Evolutionary conservation across 1,140 invertebrate species (phyloP).

Genomic region (Zaprionus ghesquierei): DNA sequence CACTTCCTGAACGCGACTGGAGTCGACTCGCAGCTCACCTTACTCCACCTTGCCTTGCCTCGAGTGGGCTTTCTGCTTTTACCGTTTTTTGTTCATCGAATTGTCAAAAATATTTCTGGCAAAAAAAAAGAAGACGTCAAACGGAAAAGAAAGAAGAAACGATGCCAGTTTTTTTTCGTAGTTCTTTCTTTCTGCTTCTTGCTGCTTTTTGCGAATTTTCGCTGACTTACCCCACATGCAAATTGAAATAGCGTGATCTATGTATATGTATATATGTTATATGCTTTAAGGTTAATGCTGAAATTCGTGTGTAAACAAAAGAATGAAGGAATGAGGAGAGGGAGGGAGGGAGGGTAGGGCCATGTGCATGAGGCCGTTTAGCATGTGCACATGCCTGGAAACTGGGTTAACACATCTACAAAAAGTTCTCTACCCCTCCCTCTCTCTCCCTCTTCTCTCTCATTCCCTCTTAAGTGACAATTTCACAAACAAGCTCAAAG

Average conservation of each 20-base stretch:
- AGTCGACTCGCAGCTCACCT: background rate
- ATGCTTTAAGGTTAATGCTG: constrained; percentile 27
- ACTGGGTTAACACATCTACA: constrained; percentile 29
- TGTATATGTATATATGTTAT: constrained; percentile 12
- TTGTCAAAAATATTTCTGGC: constrained; percentile 32
- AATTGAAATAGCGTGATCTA: constrained; percentile 64
- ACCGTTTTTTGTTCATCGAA: constrained; percentile 42
- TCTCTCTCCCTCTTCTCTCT: background rate
- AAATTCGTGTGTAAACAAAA: constrained; percentile 9
- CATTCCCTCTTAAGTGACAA: constrained; percentile 36
- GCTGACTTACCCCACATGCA: constrained; percentile 50
- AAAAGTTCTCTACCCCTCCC: background rate
- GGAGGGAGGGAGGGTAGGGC: background rate
- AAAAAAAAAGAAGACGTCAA: constrained; percentile 11
- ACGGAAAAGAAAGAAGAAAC: background rate
- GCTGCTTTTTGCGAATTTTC: constrained; percentile 16
- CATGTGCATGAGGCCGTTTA: background rate
- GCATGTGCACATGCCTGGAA: constrained; percentile 32
- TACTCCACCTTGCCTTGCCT: background rate
- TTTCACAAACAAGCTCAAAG: constrained; percentile 47
- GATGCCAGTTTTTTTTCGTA: constrained; percentile 7
- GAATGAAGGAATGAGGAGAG: background rate
- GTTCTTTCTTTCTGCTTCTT: background rate
- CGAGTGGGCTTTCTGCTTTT: constrained; percentile 37
- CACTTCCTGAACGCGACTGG: constrained; percentile 1